phyloP scores from a whole-genome alignment of 2,113 vertebrate species.

The Piaya cayana region DNA sequence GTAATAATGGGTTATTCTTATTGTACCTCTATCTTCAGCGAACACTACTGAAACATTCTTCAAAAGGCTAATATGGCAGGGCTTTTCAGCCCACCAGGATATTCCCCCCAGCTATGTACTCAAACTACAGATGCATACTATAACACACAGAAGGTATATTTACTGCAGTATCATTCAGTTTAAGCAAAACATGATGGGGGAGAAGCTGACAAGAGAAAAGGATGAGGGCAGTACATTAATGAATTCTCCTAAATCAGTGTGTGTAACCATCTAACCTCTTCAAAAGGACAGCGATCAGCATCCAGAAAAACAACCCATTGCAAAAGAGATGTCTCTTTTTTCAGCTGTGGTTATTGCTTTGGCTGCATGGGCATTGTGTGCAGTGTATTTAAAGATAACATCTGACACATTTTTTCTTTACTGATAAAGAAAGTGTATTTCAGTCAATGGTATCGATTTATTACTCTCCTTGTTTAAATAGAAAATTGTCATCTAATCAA shows the following conservation, averaged over 20 bases:
- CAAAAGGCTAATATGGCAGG: background rate
- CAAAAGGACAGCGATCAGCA: background rate
- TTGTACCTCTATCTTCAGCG: background rate
- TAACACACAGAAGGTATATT: rapidly evolving
- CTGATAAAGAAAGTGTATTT: background rate
- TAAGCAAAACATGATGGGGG: background rate
- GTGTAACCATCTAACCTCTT: background rate
- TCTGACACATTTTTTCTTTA: background rate
- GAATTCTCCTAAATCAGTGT: background rate
- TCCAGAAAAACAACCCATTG: background rate
- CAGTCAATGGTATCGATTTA: background rate
- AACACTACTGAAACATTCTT: background rate
- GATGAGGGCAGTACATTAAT: background rate
- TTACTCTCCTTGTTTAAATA: background rate
- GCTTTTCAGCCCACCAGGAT: background rate
- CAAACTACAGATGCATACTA: background rate
- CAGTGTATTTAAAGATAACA: background rate
- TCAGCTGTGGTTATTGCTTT: background rate
- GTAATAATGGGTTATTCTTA: background rate
- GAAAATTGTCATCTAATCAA: constrained; percentile 6
- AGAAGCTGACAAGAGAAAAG: background rate
- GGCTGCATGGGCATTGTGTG: background rate
- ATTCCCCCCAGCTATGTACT: background rate
- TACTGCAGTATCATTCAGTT: background rate
- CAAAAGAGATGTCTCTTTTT: background rate